Base-by-base conservation (phyloP, 2,888 invertebrate species). In the Crepidodera aurea region DNA sequence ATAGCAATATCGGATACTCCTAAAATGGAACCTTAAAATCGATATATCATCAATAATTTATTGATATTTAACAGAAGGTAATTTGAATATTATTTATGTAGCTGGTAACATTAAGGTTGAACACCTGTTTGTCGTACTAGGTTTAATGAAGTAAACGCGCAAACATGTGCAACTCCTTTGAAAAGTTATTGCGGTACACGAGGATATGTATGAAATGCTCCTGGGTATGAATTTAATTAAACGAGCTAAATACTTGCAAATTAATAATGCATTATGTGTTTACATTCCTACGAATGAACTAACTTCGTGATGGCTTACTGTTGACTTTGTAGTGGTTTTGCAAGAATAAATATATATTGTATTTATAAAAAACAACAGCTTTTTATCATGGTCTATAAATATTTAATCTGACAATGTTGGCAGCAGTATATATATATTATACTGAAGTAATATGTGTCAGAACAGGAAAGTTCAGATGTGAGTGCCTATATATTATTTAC, bases 211-310 rank as follows among this genome's bases (percentile, higher is more conserved):
- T 46, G 19, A 46, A 19, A 46, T 46, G 46, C 46, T 46, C 3
- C 46, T 46, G 46, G 46, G 25, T 25, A 46, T 46, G 25, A 46
- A 25, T 46, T 46, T 46, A 46, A 46, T 46, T 46, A 46, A 46
- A 18, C 46, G 10, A 12, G n/a, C 46, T 46, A 46, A 46, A 46
- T 46, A 46, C n/a, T 46, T 46, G 25, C 46, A 46, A 46, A 46
- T 46, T 46, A 46, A 46, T 46, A 46, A 22, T 46, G 16, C 25
- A 46, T 46, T 46, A 46, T 25, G 25, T 46, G 27, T 22, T 13
- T 25, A 19, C 44, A 44, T 22, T 46, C 46, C 8, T n/a, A 19
- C 25, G 19, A 46, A 46, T 46, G 46, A 12, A 46, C 15, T 42
- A 42, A 42, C 46, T 46, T 44, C 4, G 6, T 25, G 19, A 25